Percentiles rank a stretch among this genome's conserved stretches.
Evolutionary conservation across 2,113 vertebrate species (phyloP).

Genomic region (Acanthochromis polyacanthus): DNA sequence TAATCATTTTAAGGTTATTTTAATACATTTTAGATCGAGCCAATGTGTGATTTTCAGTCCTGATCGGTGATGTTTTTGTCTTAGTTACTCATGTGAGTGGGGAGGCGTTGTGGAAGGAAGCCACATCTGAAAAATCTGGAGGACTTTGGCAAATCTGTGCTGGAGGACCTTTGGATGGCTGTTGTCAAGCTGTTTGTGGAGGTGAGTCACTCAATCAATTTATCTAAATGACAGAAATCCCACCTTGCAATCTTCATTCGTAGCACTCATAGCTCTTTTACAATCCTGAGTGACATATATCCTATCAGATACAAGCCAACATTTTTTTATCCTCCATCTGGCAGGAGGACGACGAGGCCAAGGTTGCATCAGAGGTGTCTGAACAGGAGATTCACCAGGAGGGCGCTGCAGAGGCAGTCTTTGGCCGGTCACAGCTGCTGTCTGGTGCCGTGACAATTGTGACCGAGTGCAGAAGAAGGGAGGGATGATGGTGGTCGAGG

Average conservation of each 20-base stretch:
- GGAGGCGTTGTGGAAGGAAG: slow-evolving; percentile 83
- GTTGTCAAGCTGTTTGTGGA: slow-evolving; percentile 78
- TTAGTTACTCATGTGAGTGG: slow-evolving; percentile 88
- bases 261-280: not conserved
- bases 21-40: no score
- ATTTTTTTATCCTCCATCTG: not conserved
- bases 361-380: slow-evolving; percentile 53
- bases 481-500: slow-evolving; percentile 84
- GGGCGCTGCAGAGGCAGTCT: slow-evolving; percentile 77
- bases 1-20: not conserved
- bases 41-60: no score
- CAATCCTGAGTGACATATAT: not conserved
- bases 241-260: fast-evolving
- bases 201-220: slow-evolving; percentile 61
- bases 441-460: slow-evolving; percentile 61
- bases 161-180: slow-evolving; percentile 87
- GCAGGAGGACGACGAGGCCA: slow-evolving; percentile 62
- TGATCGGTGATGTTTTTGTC: not conserved
- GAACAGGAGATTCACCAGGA: slow-evolving; percentile 86
- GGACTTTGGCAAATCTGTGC: slow-evolving; percentile 83
- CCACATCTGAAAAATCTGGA: slow-evolving; percentile 86
- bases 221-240: not conserved
- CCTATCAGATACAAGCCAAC: no score
- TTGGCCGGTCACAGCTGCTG: slow-evolving; percentile 81
- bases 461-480: slow-evolving; percentile 74